Conservation (phyloP, 2,888 invertebrate genomes). For the Tuta absoluta region DNA sequence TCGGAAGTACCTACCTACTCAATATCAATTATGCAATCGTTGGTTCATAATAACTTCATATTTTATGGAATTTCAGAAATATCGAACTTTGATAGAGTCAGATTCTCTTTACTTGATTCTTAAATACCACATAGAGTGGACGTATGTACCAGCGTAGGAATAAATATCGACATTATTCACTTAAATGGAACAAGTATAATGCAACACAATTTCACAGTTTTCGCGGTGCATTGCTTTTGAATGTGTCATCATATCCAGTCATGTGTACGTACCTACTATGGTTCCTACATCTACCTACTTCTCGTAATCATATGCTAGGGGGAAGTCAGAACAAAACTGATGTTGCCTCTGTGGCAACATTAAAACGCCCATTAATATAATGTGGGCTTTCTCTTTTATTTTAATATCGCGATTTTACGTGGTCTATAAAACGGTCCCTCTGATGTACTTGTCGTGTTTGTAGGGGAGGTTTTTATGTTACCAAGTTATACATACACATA, state of each 20-base stretch:
- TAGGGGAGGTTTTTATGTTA: slow-evolving; percentile 26
- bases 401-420: slow-evolving; percentile 45
- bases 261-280: not conserved
- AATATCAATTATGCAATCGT: not conserved
- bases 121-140: too few relatives aligned
- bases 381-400: slow-evolving; percentile 57
- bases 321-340: slow-evolving; percentile 29
- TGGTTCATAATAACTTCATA: not conserved
- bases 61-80: too few relatives aligned
- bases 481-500: too few relatives aligned
- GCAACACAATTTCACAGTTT: too few relatives aligned
- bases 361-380: slow-evolving; percentile 63
- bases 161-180: too few relatives aligned
- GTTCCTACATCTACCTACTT: too few relatives aligned
- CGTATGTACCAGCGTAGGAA: too few relatives aligned
- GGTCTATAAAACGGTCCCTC: slow-evolving; percentile 37
- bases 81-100: too few relatives aligned
- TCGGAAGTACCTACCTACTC: not conserved
- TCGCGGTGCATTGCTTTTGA: not conserved
- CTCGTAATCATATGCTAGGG: slow-evolving; percentile 3
- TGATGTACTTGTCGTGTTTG: slow-evolving; percentile 27
- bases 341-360: slow-evolving; percentile 43
- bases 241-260: not conserved
- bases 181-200: too few relatives aligned
- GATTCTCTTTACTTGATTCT: too few relatives aligned